A percentile compares a stretch with the other conserved stretches of the same genome.
Conservation (phyloP, 2,888 invertebrate species). For the Tipula helvola region DNA sequence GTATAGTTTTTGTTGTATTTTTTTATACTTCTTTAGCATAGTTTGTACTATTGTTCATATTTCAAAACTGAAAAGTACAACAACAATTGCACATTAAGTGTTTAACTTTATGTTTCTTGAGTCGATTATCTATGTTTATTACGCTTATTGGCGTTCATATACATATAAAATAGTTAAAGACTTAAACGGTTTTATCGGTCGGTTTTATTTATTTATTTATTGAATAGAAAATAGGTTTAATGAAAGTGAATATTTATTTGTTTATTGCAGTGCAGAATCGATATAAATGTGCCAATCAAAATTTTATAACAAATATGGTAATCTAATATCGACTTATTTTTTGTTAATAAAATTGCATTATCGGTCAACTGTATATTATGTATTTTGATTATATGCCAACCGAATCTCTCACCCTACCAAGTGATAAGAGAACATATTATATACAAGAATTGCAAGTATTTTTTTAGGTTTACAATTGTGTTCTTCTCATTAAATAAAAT, state of each 20-base stretch:
- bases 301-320: not conserved
- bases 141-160: not conserved
- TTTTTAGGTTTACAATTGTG: not conserved
- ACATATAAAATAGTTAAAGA: not conserved
- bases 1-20: not conserved
- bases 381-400: not conserved
- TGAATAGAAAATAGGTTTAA: not conserved
- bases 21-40: not conserved
- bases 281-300: not conserved
- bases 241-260: not conserved
- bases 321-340: not conserved
- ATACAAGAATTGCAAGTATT: not conserved
- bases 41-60: not conserved
- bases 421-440: not conserved
- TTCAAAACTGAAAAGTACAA: not conserved
- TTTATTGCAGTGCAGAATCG: not conserved
- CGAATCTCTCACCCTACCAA: not conserved
- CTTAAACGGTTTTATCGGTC: not conserved
- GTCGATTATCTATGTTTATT: not conserved
- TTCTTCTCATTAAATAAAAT: not conserved
- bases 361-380: not conserved
- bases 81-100: not conserved
- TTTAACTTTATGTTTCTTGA: not conserved
- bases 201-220: not conserved
- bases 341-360: not conserved